Base-by-base conservation (phyloP, 2,888 invertebrate species). In the Meandrusa payeni region DNA sequence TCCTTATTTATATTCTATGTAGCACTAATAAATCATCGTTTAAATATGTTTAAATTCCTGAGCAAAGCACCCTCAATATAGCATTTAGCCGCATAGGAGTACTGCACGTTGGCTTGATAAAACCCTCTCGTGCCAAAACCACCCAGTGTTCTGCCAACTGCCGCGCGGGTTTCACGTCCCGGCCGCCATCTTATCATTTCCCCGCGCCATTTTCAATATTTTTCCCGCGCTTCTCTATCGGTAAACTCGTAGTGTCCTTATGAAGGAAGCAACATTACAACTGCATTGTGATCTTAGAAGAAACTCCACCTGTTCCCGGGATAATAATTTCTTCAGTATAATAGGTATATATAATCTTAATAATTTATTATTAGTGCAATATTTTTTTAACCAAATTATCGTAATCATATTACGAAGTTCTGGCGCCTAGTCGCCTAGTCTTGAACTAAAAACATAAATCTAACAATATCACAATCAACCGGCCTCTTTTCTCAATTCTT, bases 301-400 rank as follows among this genome's bases (percentile, higher is more conserved):
- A 48, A 66, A 59, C 59, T 69, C 66, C 54, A 56, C 64, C 62
- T 73, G 72, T 65, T 71, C 57, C 55, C 64, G 69, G 64, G 80
- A 83, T 63, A 78, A 75, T 70, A 81, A 81, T 73, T 82, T 82
- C 65, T 82, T 76, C 69, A 76, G 66, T 64, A 80, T 82, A 80
- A 58, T 66, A 62, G 68, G 78, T 79, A 50, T 70, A 47, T 32
- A 48, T 42, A 24, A 2, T 9, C 9, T n/a, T n/a, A n/a, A n/a
- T n/a, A n/a, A n/a, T n/a, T n/a, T n/a, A n/a, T n/a, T n/a, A n/a
- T n/a, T n/a, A n/a, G n/a, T n/a, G n/a, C n/a, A n/a, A n/a, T n/a
- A n/a, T n/a, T n/a, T n/a, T n/a, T n/a, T n/a, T n/a, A n/a, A n/a
- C n/a, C n/a, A n/a, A n/a, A n/a, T n/a, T n/a, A n/a, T n/a, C n/a